These are phyloP conservation scores for Austrolebias charrua DNA, from an alignment of 2,797 vertebrate genomes.

Conservation along the genomic window DNA sequence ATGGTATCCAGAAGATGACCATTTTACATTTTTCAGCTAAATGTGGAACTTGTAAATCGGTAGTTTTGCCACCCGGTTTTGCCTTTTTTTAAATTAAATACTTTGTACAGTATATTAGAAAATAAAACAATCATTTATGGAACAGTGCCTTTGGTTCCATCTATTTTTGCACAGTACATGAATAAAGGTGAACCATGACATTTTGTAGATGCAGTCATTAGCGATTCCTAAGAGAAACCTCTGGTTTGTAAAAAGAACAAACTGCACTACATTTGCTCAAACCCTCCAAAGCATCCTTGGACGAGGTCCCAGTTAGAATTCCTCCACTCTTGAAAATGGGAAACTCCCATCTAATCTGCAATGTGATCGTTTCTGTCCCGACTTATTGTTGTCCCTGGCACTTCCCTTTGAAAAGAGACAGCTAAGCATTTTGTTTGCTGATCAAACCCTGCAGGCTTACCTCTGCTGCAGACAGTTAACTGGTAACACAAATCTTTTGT, in stretches of 20 bases:
- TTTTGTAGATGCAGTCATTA: no score
- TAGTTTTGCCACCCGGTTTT: no score
- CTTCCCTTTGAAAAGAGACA: constrained; percentile 18
- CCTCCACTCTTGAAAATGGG: background rate
- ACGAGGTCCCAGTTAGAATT: background rate
- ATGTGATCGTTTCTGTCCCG: background rate
- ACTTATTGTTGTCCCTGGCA: background rate
- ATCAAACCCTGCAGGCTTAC: constrained; percentile 42
- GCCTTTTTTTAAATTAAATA: no score
- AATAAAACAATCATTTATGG: no score
- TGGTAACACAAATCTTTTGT: constrained; percentile 60
- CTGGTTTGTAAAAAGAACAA: background rate
- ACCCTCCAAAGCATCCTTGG: background rate
- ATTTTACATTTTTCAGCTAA: no score
- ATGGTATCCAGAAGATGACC: no score
- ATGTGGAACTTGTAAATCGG: no score
- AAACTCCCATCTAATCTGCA: background rate
- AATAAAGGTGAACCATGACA: no score
- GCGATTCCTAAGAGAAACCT: background rate
- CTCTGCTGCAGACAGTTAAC: constrained; percentile 31
- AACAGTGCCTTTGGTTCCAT: no score
- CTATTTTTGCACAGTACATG: no score
- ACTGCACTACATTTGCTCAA: background rate
- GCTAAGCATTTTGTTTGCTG: constrained; percentile 52
- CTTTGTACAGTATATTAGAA: no score